Base-by-base conservation (phyloP, 1,140 invertebrate genomes). In the Chironomus tepperi region DNA sequence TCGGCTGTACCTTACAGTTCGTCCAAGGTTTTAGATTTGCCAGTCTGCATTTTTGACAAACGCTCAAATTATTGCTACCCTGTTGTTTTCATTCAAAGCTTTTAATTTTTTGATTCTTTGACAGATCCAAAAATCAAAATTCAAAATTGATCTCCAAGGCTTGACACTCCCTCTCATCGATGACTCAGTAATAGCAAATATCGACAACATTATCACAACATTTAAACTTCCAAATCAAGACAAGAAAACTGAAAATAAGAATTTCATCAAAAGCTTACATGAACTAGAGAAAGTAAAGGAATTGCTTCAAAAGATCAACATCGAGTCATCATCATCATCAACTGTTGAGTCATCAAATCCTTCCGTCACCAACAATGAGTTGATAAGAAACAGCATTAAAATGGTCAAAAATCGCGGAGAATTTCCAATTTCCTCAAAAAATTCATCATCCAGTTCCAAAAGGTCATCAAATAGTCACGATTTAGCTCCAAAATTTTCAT, bases 211-310 rank as follows among this genome's bases (percentile, higher is more conserved):
- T 0, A 19, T 70, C 3, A 18, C 65, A 2, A 19, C 9, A 21
- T 21, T 70, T 2, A 57, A 15, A 1, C 3, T n/a, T 57, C 47
- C 65, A 70, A 70, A 70, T 19, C 18, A 18, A 34, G 5, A 34
- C 9, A 9, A 16, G 16, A 15, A 21, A 19, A 10, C 65, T 10
- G 19, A 70, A 70, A 19, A 8, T 70, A 18, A 70, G 5, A 34
- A 34, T 70, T 70, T 9, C 9, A 18, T 70, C n/a, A 70, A 70
- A 70, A 70, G 65, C n/a, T n/a, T 57, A n/a, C 3, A 57, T 70
- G 65, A 70, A 7, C 19, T 70, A 18, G 9, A 70, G 12, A 70
- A 70, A 18, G 19, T 70, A 7, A 70, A 70, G 18, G 16, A 7
- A 18, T 19, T 70, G 3, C 65, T 70, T 3, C 16, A 70, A 70